These are phyloP conservation scores for Metopolophium dirhodum DNA, from an alignment of 1,140 invertebrate species.

Conservation along the genomic window DNA sequence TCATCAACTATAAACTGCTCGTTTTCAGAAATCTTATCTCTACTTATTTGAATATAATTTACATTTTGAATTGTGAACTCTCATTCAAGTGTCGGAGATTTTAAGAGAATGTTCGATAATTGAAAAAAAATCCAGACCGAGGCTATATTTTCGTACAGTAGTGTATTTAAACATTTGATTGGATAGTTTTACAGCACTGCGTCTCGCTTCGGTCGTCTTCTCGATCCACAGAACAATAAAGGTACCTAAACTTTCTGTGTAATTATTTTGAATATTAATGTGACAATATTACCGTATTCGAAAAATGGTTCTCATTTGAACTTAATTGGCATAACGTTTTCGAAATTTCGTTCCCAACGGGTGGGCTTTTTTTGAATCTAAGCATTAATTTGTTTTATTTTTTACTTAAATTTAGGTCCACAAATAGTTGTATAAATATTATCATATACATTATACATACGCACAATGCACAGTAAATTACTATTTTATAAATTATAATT, in stretches of 20 bases:
- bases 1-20: neutral
- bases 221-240: neutral
- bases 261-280: neutral
- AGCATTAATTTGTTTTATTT: neutral
- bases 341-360: too few relatives aligned
- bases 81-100: neutral
- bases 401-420: too few relatives aligned
- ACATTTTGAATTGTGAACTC: conserved; percentile 11
- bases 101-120: neutral
- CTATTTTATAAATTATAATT: neutral
- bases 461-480: neutral
- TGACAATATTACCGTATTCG: too few relatives aligned
- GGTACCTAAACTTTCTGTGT: neutral
- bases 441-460: too few relatives aligned
- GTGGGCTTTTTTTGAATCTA: neutral
- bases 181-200: neutral
- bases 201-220: neutral
- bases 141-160: neutral
- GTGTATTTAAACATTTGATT: neutral
- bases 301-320: neutral
- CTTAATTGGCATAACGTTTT: neutral
- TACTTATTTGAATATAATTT: conserved; percentile 45
- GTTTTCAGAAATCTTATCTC: neutral
- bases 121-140: neutral
- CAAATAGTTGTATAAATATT: too few relatives aligned